Evolutionary conservation across 2,888 invertebrate genomes (phyloP).

Genomic region (Tetragonisca angustula): DNA sequence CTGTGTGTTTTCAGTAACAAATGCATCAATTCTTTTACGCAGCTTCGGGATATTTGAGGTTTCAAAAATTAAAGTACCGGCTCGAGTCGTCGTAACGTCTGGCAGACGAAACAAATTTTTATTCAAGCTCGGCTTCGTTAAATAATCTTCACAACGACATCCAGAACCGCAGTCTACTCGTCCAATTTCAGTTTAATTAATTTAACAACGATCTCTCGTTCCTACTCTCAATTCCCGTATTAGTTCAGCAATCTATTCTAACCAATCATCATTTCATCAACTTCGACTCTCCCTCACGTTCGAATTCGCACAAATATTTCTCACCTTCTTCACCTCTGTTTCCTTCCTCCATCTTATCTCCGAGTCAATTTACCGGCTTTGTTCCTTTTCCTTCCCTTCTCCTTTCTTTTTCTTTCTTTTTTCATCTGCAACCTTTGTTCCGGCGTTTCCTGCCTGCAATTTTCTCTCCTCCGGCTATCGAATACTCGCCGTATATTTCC

Average conservation of each 20-base stretch:
- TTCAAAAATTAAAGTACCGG: no score
- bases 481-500: conserved; percentile 20
- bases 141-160: no score
- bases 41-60: no score
- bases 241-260: not conserved
- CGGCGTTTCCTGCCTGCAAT: conserved; percentile 17
- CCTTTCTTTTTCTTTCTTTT: not conserved
- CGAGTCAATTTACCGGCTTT: conserved; percentile 35
- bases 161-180: no score
- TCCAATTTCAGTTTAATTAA: no score
- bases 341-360: conserved; percentile 27
- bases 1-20: no score
- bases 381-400: not conserved
- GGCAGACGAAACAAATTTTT: no score
- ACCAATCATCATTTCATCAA: not conserved
- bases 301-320: not conserved
- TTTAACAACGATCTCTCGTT: no score
- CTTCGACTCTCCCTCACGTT: not conserved
- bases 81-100: no score
- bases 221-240: not conserved
- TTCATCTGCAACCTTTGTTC: conserved; percentile 1
- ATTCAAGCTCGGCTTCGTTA: no score
- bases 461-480: conserved; percentile 3
- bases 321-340: not conserved
- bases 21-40: no score